These are phyloP conservation scores for Hirtodrosophila trivittata DNA, from an alignment of 2,888 invertebrate genomes.

Conservation along the genomic window DNA sequence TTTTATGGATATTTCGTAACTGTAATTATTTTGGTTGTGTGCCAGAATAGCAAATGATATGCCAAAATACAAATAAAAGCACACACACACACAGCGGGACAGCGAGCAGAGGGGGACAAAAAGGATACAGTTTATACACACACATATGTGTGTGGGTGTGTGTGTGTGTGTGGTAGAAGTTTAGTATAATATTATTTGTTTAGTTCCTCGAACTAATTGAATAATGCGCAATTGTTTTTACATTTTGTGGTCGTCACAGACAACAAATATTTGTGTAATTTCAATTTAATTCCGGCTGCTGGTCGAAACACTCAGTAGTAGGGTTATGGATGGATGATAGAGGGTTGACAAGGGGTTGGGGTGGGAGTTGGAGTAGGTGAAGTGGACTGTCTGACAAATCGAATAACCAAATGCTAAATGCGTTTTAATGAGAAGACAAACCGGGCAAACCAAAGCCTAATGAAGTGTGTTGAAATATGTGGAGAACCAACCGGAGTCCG, in stretches of 20 bases:
- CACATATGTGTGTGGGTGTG: too few species aligned
- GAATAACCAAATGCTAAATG: constrained; percentile 36
- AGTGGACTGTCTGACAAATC: neutral
- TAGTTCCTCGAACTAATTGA: constrained; percentile 53
- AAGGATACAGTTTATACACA: neutral
- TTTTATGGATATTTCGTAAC: constrained; percentile 37
- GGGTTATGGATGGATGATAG: too few species aligned
- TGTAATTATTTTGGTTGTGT: constrained; percentile 50
- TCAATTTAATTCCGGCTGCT: constrained; percentile 31
- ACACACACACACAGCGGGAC: neutral
- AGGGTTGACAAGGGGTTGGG: neutral
- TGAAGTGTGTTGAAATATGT: constrained; percentile 64
- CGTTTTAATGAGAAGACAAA: constrained; percentile 47
- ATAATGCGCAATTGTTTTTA: constrained; percentile 71
- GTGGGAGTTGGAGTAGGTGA: neutral
- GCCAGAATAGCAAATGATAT: constrained; percentile 30
- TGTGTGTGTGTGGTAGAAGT: neutral
- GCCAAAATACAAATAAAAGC: constrained; percentile 20
- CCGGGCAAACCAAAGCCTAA: constrained; percentile 38
- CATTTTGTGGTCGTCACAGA: constrained; percentile 46
- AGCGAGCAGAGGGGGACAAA: too few species aligned
- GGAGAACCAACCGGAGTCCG: constrained; percentile 2
- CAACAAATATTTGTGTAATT: constrained; percentile 47
- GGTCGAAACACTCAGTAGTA: neutral
- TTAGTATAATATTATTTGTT: constrained; percentile 37